A percentile compares a stretch with the other conserved stretches of the same genome.
These are phyloP conservation scores for Holacanthus passer DNA, from an alignment of 2,113 vertebrate genomes.

Conservation along the genomic window DNA sequence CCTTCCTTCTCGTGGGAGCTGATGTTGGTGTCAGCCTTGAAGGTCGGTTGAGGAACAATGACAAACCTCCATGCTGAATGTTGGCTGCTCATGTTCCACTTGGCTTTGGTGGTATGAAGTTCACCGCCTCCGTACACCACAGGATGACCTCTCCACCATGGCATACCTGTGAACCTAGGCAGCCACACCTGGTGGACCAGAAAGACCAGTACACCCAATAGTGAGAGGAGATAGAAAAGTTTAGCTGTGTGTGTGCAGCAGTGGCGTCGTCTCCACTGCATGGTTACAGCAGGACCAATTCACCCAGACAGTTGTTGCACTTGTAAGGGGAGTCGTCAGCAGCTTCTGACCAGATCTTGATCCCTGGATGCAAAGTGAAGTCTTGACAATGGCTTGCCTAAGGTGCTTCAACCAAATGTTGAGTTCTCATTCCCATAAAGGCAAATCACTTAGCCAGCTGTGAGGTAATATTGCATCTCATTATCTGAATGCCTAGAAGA, in stretches of 20 bases:
- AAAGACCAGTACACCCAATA: slow-evolving; percentile 89
- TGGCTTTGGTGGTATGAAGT: slow-evolving; percentile 82
- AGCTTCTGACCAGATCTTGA: not conserved
- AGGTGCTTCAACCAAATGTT: not conserved
- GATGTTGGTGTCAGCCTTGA: slow-evolving; percentile 79
- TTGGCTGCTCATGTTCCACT: slow-evolving; percentile 85
- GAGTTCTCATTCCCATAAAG: not conserved
- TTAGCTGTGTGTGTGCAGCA: slow-evolving; percentile 89
- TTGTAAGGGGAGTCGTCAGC: not conserved
- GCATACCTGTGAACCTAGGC: slow-evolving; percentile 76
- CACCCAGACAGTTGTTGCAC: not conserved
- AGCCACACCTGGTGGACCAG: slow-evolving; percentile 90
- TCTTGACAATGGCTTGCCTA: not conserved
- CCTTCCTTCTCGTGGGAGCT: slow-evolving; percentile 83
- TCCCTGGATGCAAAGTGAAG: not conserved
- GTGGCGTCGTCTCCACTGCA: slow-evolving; percentile 94
- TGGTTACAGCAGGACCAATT: slow-evolving; percentile 70
- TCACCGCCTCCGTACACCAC: slow-evolving; percentile 86
- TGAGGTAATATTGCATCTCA: not conserved
- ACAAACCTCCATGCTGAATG: slow-evolving; percentile 85
- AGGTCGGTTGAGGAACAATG: slow-evolving; percentile 75
- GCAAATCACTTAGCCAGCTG: not conserved
- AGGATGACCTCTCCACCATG: slow-evolving; percentile 86
- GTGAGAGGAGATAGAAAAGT: slow-evolving; percentile 86
- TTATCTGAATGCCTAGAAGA: slow-evolving; percentile 40